Percentiles rank a stretch among this genome's conserved stretches.
phyloP scores from a whole-genome alignment of 2,888 invertebrate genomes.

The Andrena trimmerana region DNA sequence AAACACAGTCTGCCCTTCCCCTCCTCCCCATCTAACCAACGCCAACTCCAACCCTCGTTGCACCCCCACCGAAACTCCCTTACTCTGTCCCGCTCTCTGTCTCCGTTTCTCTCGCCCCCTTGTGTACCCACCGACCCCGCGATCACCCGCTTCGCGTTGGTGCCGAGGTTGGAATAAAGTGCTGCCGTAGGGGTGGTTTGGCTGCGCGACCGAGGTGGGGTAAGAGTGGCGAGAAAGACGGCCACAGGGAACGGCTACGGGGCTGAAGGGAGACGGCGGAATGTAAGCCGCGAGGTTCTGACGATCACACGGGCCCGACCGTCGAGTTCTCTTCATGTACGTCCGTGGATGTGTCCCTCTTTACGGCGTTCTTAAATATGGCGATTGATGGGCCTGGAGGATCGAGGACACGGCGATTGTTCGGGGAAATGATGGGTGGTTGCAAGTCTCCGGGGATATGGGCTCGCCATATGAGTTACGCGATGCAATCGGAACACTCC shows the following conservation, averaged over 20 bases:
- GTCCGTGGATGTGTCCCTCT: not conserved
- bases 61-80: slow-evolving; percentile 49
- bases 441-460: not conserved
- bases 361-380: slow-evolving; percentile 6
- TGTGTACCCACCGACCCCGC: slow-evolving; percentile 51
- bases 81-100: slow-evolving; percentile 34
- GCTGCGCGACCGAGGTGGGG: slow-evolving; percentile 50
- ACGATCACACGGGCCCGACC: slow-evolving; percentile 52
- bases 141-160: slow-evolving; percentile 65
- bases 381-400: not conserved
- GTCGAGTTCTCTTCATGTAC: slow-evolving; percentile 39
- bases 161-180: slow-evolving; percentile 72
- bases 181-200: slow-evolving; percentile 68
- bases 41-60: slow-evolving; percentile 51
- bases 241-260: not conserved
- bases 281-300: slow-evolving; percentile 54
- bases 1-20: slow-evolving; percentile 54
- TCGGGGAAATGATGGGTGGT: not conserved
- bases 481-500: not conserved
- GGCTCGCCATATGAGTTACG: not conserved
- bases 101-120: slow-evolving; percentile 25
- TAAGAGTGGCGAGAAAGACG: slow-evolving; percentile 40
- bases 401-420: not conserved
- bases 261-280: slow-evolving; percentile 12
- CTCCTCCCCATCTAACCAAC: slow-evolving; percentile 43